Percentiles rank a stretch among this genome's conserved stretches.
Evolutionary conservation across 2,797 vertebrate genomes (phyloP).

Genomic region (Cebuella pygmaea): DNA sequence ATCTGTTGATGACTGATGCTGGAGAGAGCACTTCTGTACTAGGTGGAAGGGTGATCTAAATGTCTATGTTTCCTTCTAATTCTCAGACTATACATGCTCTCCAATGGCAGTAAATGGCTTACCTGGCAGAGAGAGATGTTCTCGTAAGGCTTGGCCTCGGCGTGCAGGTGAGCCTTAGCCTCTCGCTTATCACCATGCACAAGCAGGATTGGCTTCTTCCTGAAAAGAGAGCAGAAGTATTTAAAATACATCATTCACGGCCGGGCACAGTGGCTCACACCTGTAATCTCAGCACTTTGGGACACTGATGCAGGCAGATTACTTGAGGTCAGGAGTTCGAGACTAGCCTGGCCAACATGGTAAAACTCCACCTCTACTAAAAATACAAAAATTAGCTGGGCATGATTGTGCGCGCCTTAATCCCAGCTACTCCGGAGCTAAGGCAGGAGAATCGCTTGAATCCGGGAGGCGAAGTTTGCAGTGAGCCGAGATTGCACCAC

Average conservation of each 20-base stretch:
- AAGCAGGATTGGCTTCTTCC: slow-evolving; percentile 92
- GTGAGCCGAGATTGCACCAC: background rate
- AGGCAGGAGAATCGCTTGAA: background rate
- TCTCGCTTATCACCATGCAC: slow-evolving; percentile 97
- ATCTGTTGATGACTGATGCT: background rate
- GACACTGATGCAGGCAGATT: background rate
- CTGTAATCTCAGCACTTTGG: background rate
- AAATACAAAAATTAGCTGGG: background rate
- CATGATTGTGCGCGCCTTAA: background rate
- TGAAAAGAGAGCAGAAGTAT: slow-evolving; percentile 77
- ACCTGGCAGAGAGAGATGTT: slow-evolving; percentile 97
- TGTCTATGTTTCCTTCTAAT: background rate
- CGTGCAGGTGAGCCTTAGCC: slow-evolving; percentile 93
- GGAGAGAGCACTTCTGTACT: background rate
- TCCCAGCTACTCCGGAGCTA: background rate
- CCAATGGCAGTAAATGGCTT: background rate
- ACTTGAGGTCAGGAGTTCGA: background rate
- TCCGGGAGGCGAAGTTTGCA: background rate
- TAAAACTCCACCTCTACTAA: background rate
- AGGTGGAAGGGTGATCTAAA: background rate
- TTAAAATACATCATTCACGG: background rate
- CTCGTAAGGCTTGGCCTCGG: slow-evolving; percentile 92
- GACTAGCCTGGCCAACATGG: background rate
- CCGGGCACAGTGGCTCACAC: background rate
- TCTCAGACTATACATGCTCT: background rate